Conservation (phyloP, 37 sponge, comb jelly and placozoan genomes). For the Dysidea cf. avara region DNA sequence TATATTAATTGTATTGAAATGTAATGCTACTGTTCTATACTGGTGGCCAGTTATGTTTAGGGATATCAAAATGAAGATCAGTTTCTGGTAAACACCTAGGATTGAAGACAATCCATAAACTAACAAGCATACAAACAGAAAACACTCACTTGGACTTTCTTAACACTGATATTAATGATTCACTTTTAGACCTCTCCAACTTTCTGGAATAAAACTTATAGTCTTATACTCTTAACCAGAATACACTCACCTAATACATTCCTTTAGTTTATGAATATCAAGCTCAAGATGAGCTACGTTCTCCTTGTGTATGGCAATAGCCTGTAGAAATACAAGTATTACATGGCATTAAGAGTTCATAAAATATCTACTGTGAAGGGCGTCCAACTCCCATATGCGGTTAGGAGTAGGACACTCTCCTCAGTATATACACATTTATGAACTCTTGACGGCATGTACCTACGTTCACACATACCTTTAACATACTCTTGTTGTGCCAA, state of each 20-base stretch:
- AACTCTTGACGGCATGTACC: no score
- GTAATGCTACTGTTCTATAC: not conserved
- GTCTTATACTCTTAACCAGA: not conserved
- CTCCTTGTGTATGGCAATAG: slow-evolving; percentile 24
- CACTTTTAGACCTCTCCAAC: not conserved
- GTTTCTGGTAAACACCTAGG: slow-evolving; percentile 45
- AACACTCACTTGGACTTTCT: not conserved
- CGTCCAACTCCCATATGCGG: no score
- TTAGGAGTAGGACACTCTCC: no score
- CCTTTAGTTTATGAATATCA: slow-evolving; percentile 14
- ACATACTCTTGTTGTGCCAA: slow-evolving; percentile 58
- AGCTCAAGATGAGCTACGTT: slow-evolving; percentile 7
- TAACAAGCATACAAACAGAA: not conserved
- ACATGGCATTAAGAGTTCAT: not conserved
- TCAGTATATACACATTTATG: no score
- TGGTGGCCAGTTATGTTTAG: slow-evolving; percentile 25
- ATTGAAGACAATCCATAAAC: not conserved
- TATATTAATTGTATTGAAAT: no score
- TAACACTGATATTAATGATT: not conserved
- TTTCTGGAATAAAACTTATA: not conserved
- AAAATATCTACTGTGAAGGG: no score
- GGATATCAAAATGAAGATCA: slow-evolving; percentile 49
- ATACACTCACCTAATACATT: slow-evolving; percentile 13
- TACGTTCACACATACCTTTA: slow-evolving; percentile 36
- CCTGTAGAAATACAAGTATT: slow-evolving; percentile 8